phyloP scores from a whole-genome alignment of 2,113 vertebrate species.

The Cacatua alba region DNA sequence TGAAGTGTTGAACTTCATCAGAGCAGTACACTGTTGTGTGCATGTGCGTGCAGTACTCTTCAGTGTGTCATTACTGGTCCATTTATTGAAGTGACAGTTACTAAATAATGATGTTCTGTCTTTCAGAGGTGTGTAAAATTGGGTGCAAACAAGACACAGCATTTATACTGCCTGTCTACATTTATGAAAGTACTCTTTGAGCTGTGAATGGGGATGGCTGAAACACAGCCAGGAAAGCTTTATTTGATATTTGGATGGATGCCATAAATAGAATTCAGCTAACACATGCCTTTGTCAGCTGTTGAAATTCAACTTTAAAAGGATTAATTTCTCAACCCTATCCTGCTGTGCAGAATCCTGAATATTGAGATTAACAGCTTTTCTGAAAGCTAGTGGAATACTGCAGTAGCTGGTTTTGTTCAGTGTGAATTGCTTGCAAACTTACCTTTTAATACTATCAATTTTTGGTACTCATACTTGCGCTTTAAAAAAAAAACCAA shows the following conservation, averaged over 20 bases:
- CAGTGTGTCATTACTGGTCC: not conserved
- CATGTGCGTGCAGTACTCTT: accelerated
- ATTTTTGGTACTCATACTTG: not conserved
- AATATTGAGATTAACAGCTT: conserved; percentile 28
- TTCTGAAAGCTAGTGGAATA: not conserved
- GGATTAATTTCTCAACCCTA: conserved; percentile 62
- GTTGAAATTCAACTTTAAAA: conserved; percentile 69
- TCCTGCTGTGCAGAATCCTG: conserved; percentile 17
- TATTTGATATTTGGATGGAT: conserved; percentile 58
- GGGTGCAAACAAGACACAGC: conserved; percentile 21
- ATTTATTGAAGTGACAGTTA: conserved; percentile 7
- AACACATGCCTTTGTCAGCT: conserved; percentile 66
- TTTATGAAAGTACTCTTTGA: conserved; percentile 58
- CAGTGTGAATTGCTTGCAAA: not conserved
- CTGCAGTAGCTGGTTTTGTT: not conserved
- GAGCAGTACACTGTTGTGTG: accelerated
- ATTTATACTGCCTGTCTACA: conserved; percentile 55
- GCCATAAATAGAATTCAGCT: conserved; percentile 54
- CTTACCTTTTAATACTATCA: not conserved
- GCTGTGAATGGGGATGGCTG: conserved; percentile 62
- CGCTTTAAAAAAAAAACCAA: not conserved
- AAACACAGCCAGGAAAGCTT: conserved; percentile 58
- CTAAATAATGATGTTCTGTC: conserved; percentile 18
- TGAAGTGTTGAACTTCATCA: accelerated
- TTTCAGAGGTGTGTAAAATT: conserved; percentile 20